Base-by-base conservation (phyloP, 2,797 vertebrate genomes). In the Amniataba percoides region DNA sequence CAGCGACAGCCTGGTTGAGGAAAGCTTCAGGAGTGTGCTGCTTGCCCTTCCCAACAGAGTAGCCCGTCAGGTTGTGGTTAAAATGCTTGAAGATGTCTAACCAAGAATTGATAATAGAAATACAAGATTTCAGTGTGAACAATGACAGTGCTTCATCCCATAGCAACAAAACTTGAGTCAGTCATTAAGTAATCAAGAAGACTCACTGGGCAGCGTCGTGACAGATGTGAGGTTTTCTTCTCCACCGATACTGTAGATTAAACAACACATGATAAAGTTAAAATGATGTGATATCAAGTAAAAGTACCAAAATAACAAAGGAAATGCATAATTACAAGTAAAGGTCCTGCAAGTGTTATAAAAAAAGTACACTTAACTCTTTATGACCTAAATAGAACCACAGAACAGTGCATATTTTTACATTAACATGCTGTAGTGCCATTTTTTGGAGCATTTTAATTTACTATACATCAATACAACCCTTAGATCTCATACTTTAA, bases 191-290 rank as follows among this genome's bases (percentile, higher is more conserved):
- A 2, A 27, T 69, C 3, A 49, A 11, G 43, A 65, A 39, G 59
- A 96, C 97, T 96, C 90, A 98, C 97, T 98, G 46, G 97, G 96
- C 65, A 98, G 92, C 65, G 97, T 98, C 48, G 97, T 98, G 87
- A 97, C 90, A 0, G 71, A 94, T 19, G 93, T 91, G 74, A 99
- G 93, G 4, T 92, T 95, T 1, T 49, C 86, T 34, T 98, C 96
- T 86, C 97, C 97, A 81, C 97, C 97, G 51, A 97, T 90, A 63
- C 97, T 99, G 85, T 8, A 55, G 48, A 69, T 63, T 71, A 77
- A 25, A 52, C 6, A 31, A 36, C 34, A 36, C 5, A 62, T 7
- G 59, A 55, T 3, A 25, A 43, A 7, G 36, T 69, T 21, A 21
- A 49, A 13, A 39, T 42, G 3, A 43, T 1, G 13, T n/a, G 9